Conservation (phyloP, 2,888 invertebrate species). For the Ennomos erosarius region DNA sequence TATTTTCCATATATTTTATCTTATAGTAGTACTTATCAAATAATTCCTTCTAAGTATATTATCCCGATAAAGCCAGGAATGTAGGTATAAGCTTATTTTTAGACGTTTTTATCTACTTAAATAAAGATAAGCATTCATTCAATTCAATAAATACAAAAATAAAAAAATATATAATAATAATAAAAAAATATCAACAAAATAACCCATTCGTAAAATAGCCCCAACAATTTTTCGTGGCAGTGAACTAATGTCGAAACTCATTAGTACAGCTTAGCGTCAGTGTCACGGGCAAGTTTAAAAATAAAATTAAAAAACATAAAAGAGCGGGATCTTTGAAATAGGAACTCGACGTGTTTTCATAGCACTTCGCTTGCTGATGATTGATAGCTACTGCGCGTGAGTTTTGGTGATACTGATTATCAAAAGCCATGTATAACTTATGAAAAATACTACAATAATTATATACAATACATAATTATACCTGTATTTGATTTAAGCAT, state of each 20-base stretch:
- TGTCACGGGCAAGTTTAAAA: conserved; percentile 81
- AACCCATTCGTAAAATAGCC: conserved; percentile 73
- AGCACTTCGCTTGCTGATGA: conserved; percentile 59
- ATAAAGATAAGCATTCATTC: no score
- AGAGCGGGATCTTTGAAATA: conserved; percentile 72
- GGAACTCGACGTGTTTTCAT: conserved; percentile 67
- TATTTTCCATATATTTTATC: no score
- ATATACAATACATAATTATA: no score
- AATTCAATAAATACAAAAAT: no score
- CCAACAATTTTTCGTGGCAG: conserved; percentile 62
- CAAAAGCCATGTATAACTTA: neutral
- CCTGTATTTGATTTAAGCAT: no score
- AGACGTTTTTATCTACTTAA: no score
- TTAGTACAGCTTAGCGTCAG: conserved; percentile 80
- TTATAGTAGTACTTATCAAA: no score
- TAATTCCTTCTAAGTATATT: no score
- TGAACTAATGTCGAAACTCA: conserved; percentile 82
- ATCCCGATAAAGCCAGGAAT: no score
- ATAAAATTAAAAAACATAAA: conserved; percentile 60
- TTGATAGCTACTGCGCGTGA: conserved; percentile 61
- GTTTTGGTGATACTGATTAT: conserved; percentile 4
- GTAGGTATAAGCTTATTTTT: no score
- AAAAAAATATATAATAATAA: no score
- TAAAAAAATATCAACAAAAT: conserved; percentile 39
- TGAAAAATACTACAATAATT: no score